These are phyloP conservation scores for Protodeltote pygarga DNA, from an alignment of 2,888 invertebrate genomes.

Conservation along the genomic window DNA sequence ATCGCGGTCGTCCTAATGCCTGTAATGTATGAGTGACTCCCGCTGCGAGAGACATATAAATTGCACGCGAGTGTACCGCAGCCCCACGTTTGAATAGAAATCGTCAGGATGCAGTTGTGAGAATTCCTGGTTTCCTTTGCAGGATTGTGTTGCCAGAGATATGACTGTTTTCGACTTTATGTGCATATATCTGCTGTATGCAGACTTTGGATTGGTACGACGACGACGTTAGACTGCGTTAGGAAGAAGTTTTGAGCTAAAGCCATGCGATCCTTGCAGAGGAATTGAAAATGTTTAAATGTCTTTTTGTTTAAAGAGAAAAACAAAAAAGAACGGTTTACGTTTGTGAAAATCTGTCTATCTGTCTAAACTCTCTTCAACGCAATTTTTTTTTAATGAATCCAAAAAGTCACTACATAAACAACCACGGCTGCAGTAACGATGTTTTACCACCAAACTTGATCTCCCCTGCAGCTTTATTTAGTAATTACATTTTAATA, in stretches of 20 bases:
- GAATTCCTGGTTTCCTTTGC: constrained; percentile 40
- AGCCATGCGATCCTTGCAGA: constrained; percentile 9
- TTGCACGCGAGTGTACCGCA: constrained; percentile 57
- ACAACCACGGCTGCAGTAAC: neutral
- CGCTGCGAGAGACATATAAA: constrained; percentile 78
- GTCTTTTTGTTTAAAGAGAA: neutral
- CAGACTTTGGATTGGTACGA: constrained; percentile 22
- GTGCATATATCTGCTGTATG: constrained; percentile 43
- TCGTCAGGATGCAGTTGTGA: constrained; percentile 50
- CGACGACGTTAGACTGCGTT: constrained; percentile 2
- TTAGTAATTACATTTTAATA: constrained; percentile 47
- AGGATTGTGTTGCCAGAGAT: constrained; percentile 27
- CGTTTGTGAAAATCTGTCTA: too few species aligned
- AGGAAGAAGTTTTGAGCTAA: constrained; percentile 28
- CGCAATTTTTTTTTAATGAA: neutral
- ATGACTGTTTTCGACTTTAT: constrained; percentile 45
- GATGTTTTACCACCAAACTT: neutral
- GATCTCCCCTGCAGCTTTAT: constrained; percentile 12
- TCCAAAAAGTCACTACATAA: neutral
- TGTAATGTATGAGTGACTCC: constrained; percentile 62
- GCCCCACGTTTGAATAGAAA: constrained; percentile 53
- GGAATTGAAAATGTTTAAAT: neutral
- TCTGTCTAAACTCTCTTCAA: too few species aligned
- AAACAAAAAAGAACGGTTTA: too few species aligned
- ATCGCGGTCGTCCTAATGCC: constrained; percentile 61